Evolutionary conservation across 1,140 invertebrate genomes (phyloP).

Genomic region (Orius insidiosus): DNA sequence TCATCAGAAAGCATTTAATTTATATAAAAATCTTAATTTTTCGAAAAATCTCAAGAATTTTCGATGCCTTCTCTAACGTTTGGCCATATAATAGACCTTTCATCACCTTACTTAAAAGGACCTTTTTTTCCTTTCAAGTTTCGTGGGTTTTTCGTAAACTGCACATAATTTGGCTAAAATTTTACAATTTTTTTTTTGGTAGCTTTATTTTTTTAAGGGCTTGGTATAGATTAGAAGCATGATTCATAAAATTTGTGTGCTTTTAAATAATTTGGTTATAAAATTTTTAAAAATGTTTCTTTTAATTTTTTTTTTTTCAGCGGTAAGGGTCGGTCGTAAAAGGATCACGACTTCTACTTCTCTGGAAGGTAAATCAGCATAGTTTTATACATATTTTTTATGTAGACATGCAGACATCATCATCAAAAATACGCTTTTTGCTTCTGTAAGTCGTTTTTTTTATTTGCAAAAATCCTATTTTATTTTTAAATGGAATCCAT

Average conservation of each 20-base stretch:
- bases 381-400: not conserved
- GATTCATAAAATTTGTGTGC: constrained; percentile 1
- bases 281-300: not conserved
- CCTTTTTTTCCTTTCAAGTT: too few relatives aligned
- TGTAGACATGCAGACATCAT: not conserved
- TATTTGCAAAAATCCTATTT: not conserved
- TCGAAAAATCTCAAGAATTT: too few relatives aligned
- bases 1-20: too few relatives aligned
- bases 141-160: too few relatives aligned
- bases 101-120: too few relatives aligned
- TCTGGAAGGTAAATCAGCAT: constrained; percentile 22
- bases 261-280: constrained; percentile 12
- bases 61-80: too few relatives aligned
- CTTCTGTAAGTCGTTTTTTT: constrained; percentile 1
- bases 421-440: constrained; percentile 2
- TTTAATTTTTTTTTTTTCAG: constrained; percentile 18
- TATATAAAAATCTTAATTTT: too few relatives aligned
- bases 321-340: constrained; percentile 21
- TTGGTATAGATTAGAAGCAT: not conserved
- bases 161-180: constrained; percentile 8
- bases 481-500: not conserved
- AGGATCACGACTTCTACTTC: constrained; percentile 20
- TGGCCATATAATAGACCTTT: too few relatives aligned
- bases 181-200: constrained; percentile 4
- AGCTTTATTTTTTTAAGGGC: constrained; percentile 7